Base-by-base conservation (phyloP, 2,888 invertebrate species). In the Azorinus chamasolen region DNA sequence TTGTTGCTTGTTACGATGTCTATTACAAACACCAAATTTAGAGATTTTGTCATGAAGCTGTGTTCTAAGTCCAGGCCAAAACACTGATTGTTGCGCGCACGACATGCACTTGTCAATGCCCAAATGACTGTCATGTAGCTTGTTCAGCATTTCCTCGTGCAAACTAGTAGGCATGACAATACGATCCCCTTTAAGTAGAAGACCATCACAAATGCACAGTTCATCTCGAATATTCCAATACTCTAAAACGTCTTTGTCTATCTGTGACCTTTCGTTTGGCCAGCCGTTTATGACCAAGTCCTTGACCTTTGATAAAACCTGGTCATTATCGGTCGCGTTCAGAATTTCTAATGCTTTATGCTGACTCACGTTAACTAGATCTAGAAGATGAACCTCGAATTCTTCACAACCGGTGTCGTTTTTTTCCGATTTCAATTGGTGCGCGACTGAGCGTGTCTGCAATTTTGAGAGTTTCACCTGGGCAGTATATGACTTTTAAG, bases 21-120 rank as follows among this genome's bases (percentile, higher is more conserved):
- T 43, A 3, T 65, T 12, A 51, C 79, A 79, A 16, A 63, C 37
- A 8, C 43, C 25, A 46, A 75, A 83, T 6, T 57, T 68, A 0
- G 61, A 48, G 6, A 84, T 64, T 10, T 72, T 41, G 4, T 80
- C 50, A 3, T 54, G 57, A 24, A 85, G 76, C 10, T 81, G 63
- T 8, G 20, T 6, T 14, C 53, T 53, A 20, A 86, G 68, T 3
- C 59, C 37, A 3, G 86, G 83, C 83, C 83, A 83, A 77, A 78
- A 83, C 18, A 84, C 43, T 20, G 71, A 45, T 24, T 72, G 48
- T 37, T 65, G 32, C 16, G 84, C 79, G 18, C 72, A 18, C n/a
- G 18, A 51, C n/a, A 68, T 12, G n/a, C 48, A 71, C 48, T 84
- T 84, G 16, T 82, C 77, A 14, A 79, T 59, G 16, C 83, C 80